Evolutionary conservation across 2,797 vertebrate genomes (phyloP).

Genomic region (Periparus ater): DNA sequence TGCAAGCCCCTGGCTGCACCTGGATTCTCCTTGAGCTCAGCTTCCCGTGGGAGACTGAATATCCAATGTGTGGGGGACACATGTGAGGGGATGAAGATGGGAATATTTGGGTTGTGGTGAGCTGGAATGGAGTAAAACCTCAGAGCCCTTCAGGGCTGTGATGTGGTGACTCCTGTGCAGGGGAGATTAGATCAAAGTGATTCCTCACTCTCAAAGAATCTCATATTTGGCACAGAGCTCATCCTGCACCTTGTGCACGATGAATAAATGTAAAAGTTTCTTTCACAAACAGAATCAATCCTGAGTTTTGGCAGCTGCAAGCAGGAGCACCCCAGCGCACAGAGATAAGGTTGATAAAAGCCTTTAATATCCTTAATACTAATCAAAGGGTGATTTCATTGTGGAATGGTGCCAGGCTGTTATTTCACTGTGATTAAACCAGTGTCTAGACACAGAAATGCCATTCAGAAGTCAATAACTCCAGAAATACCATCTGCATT

Average conservation of each 20-base stretch:
- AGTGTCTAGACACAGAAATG: conserved; percentile 54
- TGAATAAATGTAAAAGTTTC: not conserved
- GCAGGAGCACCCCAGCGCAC: not conserved
- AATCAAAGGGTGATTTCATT: conserved; percentile 56
- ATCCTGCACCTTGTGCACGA: not conserved
- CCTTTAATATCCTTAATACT: conserved; percentile 71
- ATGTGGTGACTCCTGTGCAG: not conserved
- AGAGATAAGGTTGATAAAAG: conserved; percentile 74
- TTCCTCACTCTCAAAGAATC: not conserved
- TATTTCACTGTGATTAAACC: conserved; percentile 51
- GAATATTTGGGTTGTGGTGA: accelerated
- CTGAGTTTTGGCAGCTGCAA: not conserved
- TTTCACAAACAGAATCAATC: not conserved
- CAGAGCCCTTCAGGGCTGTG: not conserved
- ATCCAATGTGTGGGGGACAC: accelerated
- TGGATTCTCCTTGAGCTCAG: not conserved
- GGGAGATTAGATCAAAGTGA: not conserved
- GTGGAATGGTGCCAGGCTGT: conserved; percentile 36
- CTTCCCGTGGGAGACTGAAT: accelerated
- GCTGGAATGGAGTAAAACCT: not conserved
- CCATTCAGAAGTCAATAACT: conserved; percentile 35
- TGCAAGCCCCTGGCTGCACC: not conserved
- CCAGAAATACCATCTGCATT: conserved; percentile 40
- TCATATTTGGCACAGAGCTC: not conserved
- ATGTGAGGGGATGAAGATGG: not conserved